These are phyloP conservation scores for Pollicipes pollicipes DNA, from an alignment of 1,140 invertebrate species.

Conservation along the genomic window DNA sequence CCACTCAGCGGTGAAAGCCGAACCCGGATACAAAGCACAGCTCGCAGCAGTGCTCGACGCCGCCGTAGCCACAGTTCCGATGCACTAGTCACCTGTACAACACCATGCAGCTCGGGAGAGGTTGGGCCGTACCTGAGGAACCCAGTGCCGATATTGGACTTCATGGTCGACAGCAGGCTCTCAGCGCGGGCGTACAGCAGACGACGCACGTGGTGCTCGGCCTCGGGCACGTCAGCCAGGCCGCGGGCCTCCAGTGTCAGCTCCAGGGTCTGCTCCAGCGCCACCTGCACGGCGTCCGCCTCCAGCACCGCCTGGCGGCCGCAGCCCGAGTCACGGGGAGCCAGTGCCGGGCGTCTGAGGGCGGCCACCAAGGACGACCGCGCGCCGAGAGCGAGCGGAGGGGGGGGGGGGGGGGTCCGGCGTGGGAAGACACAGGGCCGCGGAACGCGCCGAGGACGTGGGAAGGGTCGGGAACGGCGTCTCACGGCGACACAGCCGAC, in stretches of 20 bases:
- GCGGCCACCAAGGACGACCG: no score
- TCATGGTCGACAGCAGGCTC: not conserved
- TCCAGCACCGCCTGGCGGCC: not conserved
- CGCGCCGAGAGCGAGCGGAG: no score
- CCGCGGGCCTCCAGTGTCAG: not conserved
- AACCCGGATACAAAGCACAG: not conserved
- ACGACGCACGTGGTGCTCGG: not conserved
- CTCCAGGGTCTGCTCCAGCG: not conserved
- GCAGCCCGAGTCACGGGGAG: not conserved
- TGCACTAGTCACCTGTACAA: no score
- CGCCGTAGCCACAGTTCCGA: no score
- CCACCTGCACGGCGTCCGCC: not conserved
- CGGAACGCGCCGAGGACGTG: no score
- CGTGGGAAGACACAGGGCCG: no score
- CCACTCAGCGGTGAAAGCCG: conserved; percentile 21
- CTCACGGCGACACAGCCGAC: no score
- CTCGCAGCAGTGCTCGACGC: no score
- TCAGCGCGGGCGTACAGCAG: not conserved
- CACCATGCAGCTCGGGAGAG: no score
- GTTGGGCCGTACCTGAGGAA: not conserved
- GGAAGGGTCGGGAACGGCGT: no score
- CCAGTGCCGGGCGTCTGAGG: not conserved
- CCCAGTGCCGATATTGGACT: not conserved
- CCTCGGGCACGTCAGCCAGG: not conserved
- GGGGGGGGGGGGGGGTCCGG: no score